phyloP scores from a whole-genome alignment of 2,888 invertebrate genomes.

The Yponomeuta evonymella region DNA sequence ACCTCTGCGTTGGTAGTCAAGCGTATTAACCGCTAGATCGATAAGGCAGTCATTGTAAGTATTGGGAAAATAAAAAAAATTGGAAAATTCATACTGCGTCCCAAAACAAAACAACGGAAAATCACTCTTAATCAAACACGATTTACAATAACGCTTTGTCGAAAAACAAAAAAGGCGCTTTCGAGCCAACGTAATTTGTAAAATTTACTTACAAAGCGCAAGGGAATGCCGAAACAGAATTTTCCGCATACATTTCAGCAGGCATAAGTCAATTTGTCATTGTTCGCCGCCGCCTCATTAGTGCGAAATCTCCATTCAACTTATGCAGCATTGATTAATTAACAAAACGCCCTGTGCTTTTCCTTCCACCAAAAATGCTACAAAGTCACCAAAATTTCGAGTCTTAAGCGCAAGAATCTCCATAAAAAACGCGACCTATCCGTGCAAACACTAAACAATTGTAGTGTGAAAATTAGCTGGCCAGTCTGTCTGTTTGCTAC shows the following conservation, averaged over 20 bases:
- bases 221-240: neutral
- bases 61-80: no score
- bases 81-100: no score
- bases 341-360: neutral
- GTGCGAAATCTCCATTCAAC: neutral
- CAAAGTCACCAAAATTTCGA: slow-evolving; percentile 31
- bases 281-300: neutral
- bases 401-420: slow-evolving; percentile 12
- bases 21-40: no score
- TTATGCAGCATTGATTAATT: neutral
- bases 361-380: neutral
- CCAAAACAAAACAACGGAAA: no score
- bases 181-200: neutral
- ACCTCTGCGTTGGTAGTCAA: no score
- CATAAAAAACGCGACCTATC: neutral
- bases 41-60: no score
- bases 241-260: neutral
- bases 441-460: neutral
- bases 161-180: no score
- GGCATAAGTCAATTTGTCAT: neutral
- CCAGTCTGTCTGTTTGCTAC: neutral
- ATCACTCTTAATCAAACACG: no score
- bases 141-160: no score
- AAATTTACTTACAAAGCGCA: neutral
- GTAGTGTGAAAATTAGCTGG: neutral